Evolutionary conservation across 2,113 vertebrate genomes (phyloP).

Genomic region (Tragulus kanchil): DNA sequence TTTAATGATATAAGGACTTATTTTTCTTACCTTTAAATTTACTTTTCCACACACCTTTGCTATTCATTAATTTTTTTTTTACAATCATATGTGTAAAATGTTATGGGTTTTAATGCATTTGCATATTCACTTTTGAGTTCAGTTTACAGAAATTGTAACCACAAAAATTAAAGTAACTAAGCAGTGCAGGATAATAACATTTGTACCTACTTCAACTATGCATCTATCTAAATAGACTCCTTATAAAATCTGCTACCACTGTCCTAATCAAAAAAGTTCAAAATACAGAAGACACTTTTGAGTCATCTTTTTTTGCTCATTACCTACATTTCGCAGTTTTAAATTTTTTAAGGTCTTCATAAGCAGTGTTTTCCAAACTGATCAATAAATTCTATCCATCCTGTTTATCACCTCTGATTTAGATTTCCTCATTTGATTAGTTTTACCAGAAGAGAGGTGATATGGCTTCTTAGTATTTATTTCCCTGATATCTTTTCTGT

Average conservation of each 20-base stretch:
- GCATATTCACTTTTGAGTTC: background rate
- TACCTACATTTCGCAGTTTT: background rate
- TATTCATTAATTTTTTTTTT: background rate
- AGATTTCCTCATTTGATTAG: background rate
- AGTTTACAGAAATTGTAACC: background rate
- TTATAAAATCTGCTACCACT: background rate
- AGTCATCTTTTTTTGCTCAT: background rate
- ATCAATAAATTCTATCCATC: background rate
- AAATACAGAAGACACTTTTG: background rate
- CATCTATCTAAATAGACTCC: background rate
- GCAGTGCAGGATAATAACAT: background rate
- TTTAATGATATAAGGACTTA: background rate
- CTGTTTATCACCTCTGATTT: background rate
- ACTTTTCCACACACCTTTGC: background rate
- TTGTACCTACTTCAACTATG: background rate
- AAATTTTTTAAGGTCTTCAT: background rate
- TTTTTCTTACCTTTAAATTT: background rate
- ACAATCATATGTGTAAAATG: background rate
- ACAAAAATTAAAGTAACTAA: conserved; percentile 14
- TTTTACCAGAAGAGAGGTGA: background rate
- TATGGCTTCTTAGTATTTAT: background rate
- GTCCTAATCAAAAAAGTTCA: background rate
- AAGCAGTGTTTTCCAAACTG: background rate
- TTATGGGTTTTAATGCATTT: background rate
- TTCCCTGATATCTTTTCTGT: background rate